Evolutionary conservation across 1,140 invertebrate genomes (phyloP).

Genomic region (Atta colombica): DNA sequence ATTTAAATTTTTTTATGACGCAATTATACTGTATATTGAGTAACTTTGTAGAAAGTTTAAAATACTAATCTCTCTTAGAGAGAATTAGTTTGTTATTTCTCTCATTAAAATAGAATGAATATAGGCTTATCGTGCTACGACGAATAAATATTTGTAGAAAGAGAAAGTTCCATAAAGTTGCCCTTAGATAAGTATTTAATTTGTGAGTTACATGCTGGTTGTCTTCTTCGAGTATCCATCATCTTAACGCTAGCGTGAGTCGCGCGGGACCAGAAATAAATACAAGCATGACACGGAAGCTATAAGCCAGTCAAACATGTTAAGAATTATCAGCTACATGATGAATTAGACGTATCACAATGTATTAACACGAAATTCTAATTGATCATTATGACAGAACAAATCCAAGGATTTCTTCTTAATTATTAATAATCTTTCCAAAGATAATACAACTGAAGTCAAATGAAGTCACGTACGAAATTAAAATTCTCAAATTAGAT

Average conservation of each 20-base stretch:
- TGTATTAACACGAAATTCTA: constrained; percentile 70
- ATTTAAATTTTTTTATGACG: neutral
- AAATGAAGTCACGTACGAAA: neutral
- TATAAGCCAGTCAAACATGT: constrained; percentile 53
- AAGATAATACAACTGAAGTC: neutral
- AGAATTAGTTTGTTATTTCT: constrained; percentile 9
- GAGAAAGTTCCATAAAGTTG: constrained; percentile 20
- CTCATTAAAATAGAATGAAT: constrained; percentile 14
- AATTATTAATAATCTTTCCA: constrained; percentile 74
- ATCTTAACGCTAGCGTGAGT: constrained; percentile 26
- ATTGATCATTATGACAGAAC: constrained; percentile 78
- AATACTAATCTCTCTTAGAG: neutral
- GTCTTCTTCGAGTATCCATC: constrained; percentile 24
- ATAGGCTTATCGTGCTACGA: neutral
- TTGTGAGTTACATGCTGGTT: neutral
- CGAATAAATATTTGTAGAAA: constrained; percentile 15
- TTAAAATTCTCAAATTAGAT: neutral
- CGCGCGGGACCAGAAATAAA: constrained; percentile 55
- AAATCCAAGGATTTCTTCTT: constrained; percentile 45
- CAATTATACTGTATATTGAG: constrained; percentile 13
- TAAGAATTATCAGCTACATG: constrained; percentile 68
- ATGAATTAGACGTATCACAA: constrained; percentile 64
- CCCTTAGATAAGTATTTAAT: neutral
- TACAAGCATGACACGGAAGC: constrained; percentile 41
- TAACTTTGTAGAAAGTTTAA: constrained; percentile 10